A percentile compares a stretch with the other conserved stretches of the same genome.
Evolutionary conservation across 2,113 vertebrate genomes (phyloP).

Genomic region (Ploceus nigricollis): DNA sequence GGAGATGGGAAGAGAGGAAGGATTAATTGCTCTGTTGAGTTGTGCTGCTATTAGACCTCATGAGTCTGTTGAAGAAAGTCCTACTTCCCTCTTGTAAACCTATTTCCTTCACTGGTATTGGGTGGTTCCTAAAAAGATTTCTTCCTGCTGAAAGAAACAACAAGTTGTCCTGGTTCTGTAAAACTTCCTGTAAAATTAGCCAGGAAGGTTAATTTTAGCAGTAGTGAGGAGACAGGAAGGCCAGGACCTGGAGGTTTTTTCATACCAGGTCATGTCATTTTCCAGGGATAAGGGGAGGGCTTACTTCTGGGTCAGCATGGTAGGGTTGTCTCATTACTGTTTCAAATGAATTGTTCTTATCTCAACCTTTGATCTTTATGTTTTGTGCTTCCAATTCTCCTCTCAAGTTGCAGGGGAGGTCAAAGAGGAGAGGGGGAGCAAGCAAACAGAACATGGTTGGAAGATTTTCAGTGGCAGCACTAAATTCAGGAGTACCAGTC

Average conservation of each 20-base stretch:
- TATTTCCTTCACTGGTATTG: not conserved
- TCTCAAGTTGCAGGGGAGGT: not conserved
- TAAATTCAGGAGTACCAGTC: not conserved
- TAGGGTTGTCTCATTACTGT: not conserved
- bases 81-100: not conserved
- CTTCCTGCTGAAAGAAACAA: not conserved
- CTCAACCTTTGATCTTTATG: not conserved
- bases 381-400: not conserved
- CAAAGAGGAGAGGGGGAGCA: accelerated
- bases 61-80: not conserved
- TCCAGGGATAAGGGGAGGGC: not conserved
- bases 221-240: accelerated
- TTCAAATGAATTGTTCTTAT: not conserved
- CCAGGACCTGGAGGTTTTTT: not conserved
- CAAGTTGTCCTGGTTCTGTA: not conserved
- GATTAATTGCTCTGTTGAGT: not conserved
- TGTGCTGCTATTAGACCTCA: not conserved
- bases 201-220: not conserved
- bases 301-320: not conserved
- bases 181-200: no score
- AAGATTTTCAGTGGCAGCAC: not conserved
- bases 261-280: accelerated
- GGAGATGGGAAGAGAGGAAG: not conserved
- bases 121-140: not conserved
- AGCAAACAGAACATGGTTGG: not conserved